A percentile compares a stretch with the other conserved stretches of the same genome.
Evolutionary conservation across 2,113 vertebrate species (phyloP).

Genomic region (Hippocampus mohnikei): DNA sequence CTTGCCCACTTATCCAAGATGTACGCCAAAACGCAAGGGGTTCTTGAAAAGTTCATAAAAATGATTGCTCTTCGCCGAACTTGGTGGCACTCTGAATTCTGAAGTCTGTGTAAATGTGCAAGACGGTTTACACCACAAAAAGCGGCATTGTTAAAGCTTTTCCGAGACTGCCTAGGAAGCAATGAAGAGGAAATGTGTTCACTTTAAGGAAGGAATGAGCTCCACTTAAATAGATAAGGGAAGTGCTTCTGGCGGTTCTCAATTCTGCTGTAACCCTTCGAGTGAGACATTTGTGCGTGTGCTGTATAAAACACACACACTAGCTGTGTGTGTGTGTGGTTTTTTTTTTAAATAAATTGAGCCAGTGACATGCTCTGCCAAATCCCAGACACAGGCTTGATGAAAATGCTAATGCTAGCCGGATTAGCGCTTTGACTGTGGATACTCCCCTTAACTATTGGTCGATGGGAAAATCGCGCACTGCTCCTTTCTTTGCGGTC

Average conservation of each 20-base stretch:
- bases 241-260: constrained; percentile 49
- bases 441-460: constrained; percentile 55
- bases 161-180: constrained; percentile 45
- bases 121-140: neutral
- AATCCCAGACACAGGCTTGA: constrained; percentile 63
- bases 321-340: constrained; percentile 24
- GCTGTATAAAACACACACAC: constrained; percentile 43
- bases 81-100: neutral
- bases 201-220: constrained; percentile 55
- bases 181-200: constrained; percentile 62
- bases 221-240: constrained; percentile 63
- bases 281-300: constrained; percentile 40
- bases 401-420: constrained; percentile 76
- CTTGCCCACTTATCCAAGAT: too few relatives aligned
- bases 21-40: too few relatives aligned
- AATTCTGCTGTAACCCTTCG: constrained; percentile 44
- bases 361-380: constrained; percentile 72
- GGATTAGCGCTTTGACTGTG: constrained; percentile 61
- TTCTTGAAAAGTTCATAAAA: neutral
- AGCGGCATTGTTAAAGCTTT: constrained; percentile 27
- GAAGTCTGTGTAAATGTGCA: constrained; percentile 1
- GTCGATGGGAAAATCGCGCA: constrained; percentile 52
- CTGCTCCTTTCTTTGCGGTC: constrained; percentile 41
- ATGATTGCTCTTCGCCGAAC: too few relatives aligned
- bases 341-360: constrained; percentile 49